phyloP scores from a whole-genome alignment of 2,797 vertebrate genomes.

The Cossypha caffra region DNA sequence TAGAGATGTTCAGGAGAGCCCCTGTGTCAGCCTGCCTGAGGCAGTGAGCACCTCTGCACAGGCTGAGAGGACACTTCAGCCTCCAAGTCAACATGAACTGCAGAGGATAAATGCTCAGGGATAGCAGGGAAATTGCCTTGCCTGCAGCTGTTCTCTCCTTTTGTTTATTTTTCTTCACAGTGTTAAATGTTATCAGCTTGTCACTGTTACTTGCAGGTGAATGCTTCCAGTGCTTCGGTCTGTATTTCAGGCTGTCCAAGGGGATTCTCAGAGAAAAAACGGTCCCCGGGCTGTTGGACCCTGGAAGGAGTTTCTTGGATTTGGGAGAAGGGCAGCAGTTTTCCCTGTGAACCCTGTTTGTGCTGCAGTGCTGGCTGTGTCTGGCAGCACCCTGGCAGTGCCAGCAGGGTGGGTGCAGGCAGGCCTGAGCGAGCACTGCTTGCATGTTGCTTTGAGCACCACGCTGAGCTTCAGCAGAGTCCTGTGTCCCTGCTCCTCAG shows the following conservation, averaged over 20 bases:
- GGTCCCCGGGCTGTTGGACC: not conserved
- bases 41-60: conserved; percentile 39
- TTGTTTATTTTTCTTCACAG: not conserved
- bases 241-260: not conserved
- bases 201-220: not conserved
- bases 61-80: not conserved
- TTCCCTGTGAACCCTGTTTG: not conserved
- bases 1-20: conserved; percentile 8
- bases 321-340: not conserved
- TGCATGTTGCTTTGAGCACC: not conserved
- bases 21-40: not conserved
- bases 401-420: accelerated
- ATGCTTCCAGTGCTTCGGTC: not conserved
- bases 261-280: not conserved
- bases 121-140: conserved; percentile 33
- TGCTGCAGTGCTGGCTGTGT: not conserved
- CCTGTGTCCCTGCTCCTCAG: not conserved
- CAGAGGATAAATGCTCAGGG: conserved; percentile 32
- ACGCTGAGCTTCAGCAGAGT: accelerated
- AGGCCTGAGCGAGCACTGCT: accelerated
- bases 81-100: conserved; percentile 15
- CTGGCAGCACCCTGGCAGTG: not conserved
- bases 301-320: not conserved
- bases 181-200: conserved; percentile 42
- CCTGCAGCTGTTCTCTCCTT: conserved; percentile 26